Conservation (phyloP, 92 coral and sea anemone species). For the Epizoanthus stellaris region DNA sequence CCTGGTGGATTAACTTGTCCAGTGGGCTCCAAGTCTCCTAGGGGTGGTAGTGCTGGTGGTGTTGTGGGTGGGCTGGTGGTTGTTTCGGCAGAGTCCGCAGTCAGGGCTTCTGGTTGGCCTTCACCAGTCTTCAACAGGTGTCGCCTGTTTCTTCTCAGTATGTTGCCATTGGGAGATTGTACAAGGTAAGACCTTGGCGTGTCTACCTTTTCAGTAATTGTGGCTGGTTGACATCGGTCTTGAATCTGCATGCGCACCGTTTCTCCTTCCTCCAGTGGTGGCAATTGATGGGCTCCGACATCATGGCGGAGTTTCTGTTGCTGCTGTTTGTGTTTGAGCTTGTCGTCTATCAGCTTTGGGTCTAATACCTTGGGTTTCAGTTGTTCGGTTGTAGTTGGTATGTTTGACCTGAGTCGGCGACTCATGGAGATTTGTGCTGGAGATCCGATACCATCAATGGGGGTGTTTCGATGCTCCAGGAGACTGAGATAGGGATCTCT, state of each 20-base stretch:
- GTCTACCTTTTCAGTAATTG: slow-evolving; percentile 20
- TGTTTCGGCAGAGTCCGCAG: background rate
- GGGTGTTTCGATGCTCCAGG: background rate
- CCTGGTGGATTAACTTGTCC: too few species aligned
- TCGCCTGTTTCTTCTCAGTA: slow-evolving; percentile 26
- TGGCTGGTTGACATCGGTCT: slow-evolving; percentile 56
- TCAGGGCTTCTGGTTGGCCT: background rate
- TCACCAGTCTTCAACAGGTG: slow-evolving; percentile 21
- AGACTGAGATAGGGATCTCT: background rate
- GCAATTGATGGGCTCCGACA: slow-evolving; percentile 34
- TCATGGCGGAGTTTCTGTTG: slow-evolving; percentile 45
- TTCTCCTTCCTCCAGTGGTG: slow-evolving; percentile 50
- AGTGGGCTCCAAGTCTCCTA: too few species aligned
- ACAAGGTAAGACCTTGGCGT: slow-evolving; percentile 60
- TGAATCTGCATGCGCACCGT: slow-evolving; percentile 43
- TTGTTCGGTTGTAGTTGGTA: slow-evolving; percentile 28
- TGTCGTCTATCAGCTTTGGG: slow-evolving; percentile 6
- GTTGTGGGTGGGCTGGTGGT: slow-evolving; percentile 11
- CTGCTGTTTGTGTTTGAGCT: slow-evolving; percentile 35
- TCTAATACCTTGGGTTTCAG: slow-evolving; percentile 35
- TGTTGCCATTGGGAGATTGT: slow-evolving; percentile 8
- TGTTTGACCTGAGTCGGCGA: slow-evolving; percentile 46
- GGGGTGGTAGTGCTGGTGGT: too few species aligned
- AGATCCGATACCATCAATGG: background rate
- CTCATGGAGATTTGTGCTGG: slow-evolving; percentile 61